Percentiles rank a stretch among this genome's conserved stretches.
Evolutionary conservation across 2,797 vertebrate species (phyloP).

Genomic region (Corythornis leucogaster): DNA sequence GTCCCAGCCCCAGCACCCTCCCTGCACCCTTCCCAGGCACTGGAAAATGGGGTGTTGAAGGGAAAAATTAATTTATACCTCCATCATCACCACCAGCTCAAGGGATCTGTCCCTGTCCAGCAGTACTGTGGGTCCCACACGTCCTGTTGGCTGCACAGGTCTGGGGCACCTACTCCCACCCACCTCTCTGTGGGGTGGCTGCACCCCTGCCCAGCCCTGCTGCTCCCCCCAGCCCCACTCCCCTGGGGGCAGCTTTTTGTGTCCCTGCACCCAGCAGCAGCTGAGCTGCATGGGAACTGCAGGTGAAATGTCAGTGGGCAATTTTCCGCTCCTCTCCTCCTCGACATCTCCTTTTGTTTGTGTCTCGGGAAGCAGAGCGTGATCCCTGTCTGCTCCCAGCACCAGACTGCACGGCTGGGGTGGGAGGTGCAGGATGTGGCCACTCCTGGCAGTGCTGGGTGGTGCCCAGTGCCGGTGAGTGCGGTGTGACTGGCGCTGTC

Average conservation of each 20-base stretch:
- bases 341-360: not conserved
- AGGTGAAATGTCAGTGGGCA: not conserved
- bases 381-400: not conserved
- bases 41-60: fast-evolving
- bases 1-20: fast-evolving
- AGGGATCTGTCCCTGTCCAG: fast-evolving
- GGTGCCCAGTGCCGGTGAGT: not conserved
- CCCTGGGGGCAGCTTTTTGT: fast-evolving
- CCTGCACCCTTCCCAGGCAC: fast-evolving
- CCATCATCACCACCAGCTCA: fast-evolving
- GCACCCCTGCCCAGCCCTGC: fast-evolving
- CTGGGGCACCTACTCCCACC: not conserved
- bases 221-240: fast-evolving
- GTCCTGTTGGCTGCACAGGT: fast-evolving
- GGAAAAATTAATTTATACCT: not conserved
- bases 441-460: fast-evolving
- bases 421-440: not conserved
- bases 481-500: fast-evolving
- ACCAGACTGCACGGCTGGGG: not conserved
- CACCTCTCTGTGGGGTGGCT: fast-evolving
- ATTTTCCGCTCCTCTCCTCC: not conserved
- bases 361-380: not conserved
- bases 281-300: not conserved
- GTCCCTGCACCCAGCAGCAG: not conserved
- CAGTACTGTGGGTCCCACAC: fast-evolving